These are phyloP conservation scores for Teleogryllus oceanicus DNA, from an alignment of 2,888 invertebrate genomes.

Conservation along the genomic window DNA sequence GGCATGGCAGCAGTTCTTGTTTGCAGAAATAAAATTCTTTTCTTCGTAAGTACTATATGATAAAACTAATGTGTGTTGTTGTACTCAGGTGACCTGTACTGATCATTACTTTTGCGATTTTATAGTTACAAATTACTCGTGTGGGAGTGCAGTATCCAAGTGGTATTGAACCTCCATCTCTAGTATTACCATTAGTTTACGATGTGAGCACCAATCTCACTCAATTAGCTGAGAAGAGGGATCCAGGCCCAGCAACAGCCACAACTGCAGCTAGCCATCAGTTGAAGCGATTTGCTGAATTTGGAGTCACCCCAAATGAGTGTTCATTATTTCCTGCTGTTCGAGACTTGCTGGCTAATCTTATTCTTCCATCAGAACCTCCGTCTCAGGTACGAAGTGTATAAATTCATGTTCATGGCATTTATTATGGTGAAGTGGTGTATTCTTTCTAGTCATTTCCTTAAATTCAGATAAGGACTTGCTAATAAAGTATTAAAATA, in stretches of 20 bases:
- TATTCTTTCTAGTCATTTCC: not conserved
- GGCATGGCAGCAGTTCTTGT: conserved; percentile 85
- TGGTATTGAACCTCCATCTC: conserved; percentile 63
- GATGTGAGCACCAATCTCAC: conserved; percentile 83
- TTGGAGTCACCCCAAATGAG: conserved; percentile 62
- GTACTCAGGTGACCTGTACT: not conserved
- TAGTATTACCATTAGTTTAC: conserved; percentile 86
- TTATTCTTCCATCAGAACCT: conserved; percentile 75
- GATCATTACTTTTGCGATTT: conserved; percentile 10
- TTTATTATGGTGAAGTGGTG: not conserved
- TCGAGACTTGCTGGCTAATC: conserved; percentile 79
- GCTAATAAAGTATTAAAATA: no score
- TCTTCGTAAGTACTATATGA: conserved; percentile 69
- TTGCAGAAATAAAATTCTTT: conserved; percentile 81
- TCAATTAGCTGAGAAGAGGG: conserved; percentile 79
- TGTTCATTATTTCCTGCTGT: conserved; percentile 91
- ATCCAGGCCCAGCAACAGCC: conserved; percentile 58
- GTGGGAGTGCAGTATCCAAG: conserved; percentile 58
- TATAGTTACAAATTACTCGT: conserved; percentile 70
- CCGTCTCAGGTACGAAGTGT: conserved; percentile 48
- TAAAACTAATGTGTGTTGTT: conserved; percentile 31
- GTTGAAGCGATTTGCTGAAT: conserved; percentile 71
- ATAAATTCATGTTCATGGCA: not conserved
- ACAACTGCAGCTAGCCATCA: conserved; percentile 62
- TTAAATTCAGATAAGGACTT: no score